Evolutionary conservation across 2,113 vertebrate species (phyloP).

Genomic region (Illadopsis cleaveri): DNA sequence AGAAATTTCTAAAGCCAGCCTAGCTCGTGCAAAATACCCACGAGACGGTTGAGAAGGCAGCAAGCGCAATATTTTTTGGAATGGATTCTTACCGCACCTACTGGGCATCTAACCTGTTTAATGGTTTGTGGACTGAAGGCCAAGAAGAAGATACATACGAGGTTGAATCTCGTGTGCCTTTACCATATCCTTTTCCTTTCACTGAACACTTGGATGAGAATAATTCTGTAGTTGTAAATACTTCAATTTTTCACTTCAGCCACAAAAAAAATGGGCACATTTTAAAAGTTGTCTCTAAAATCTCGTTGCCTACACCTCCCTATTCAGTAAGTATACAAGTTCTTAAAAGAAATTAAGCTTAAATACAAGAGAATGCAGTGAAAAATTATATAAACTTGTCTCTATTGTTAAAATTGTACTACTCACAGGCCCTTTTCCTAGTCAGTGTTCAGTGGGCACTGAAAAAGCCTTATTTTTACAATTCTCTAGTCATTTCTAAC

Average conservation of each 20-base stretch:
- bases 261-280: slow-evolving; percentile 85
- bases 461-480: background rate
- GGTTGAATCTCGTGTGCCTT: slow-evolving; percentile 91
- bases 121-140: slow-evolving; percentile 80
- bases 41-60: background rate
- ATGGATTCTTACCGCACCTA: slow-evolving; percentile 92
- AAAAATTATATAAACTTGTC: background rate
- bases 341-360: background rate
- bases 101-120: slow-evolving; percentile 77
- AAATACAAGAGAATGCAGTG: background rate
- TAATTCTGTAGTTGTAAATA: slow-evolving; percentile 91
- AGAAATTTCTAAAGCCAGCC: background rate
- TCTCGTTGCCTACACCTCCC: slow-evolving; percentile 93
- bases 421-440: background rate
- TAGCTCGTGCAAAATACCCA: background rate
- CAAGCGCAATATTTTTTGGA: background rate
- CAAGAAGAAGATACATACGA: slow-evolving; percentile 89
- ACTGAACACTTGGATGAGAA: slow-evolving; percentile 81
- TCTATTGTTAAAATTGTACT: background rate
- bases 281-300: slow-evolving; percentile 93
- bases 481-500: background rate
- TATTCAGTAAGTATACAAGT: slow-evolving; percentile 91
- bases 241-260: slow-evolving; percentile 87
- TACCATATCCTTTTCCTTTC: slow-evolving; percentile 89
- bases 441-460: background rate